A percentile compares a stretch with the other conserved stretches of the same genome.
Conservation (phyloP, 2,888 invertebrate species). For the Octonoba sinensis region DNA sequence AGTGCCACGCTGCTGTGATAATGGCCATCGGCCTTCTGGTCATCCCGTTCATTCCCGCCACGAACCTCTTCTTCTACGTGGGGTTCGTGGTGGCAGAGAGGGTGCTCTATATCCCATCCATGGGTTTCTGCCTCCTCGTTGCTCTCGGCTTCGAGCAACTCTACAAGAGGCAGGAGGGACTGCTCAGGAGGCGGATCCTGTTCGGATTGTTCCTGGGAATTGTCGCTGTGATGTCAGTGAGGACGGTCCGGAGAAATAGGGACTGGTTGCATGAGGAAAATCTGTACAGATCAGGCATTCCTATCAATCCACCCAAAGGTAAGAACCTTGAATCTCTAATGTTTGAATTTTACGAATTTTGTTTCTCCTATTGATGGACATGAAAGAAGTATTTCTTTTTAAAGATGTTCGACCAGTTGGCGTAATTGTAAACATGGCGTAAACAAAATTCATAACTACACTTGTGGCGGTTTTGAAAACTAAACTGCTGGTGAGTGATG, state of each 20-base stretch:
- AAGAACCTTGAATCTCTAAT: conserved; percentile 68
- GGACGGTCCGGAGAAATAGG: conserved; percentile 85
- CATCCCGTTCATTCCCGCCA: conserved; percentile 93
- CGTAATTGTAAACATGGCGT: no score
- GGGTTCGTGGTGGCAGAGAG: conserved; percentile 98
- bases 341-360: no score
- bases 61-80: conserved; percentile 96
- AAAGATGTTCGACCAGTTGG: no score
- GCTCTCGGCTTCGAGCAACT: conserved; percentile 77
- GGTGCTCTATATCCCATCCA: conserved; percentile 94
- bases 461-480: no score
- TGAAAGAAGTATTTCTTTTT: no score
- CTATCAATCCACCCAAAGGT: conserved; percentile 98
- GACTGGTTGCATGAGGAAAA: conserved; percentile 96
- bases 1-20: conserved; percentile 72
- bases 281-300: conserved; percentile 89
- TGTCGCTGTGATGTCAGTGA: conserved; percentile 70
- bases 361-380: no score
- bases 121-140: conserved; percentile 91
- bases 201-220: conserved; percentile 15
- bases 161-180: conserved; percentile 46
- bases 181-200: conserved; percentile 14
- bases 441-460: no score
- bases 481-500: no score
- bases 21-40: conserved; percentile 79